Base-by-base conservation (phyloP, 2,797 vertebrate genomes). In the Enteromius viviparus region DNA sequence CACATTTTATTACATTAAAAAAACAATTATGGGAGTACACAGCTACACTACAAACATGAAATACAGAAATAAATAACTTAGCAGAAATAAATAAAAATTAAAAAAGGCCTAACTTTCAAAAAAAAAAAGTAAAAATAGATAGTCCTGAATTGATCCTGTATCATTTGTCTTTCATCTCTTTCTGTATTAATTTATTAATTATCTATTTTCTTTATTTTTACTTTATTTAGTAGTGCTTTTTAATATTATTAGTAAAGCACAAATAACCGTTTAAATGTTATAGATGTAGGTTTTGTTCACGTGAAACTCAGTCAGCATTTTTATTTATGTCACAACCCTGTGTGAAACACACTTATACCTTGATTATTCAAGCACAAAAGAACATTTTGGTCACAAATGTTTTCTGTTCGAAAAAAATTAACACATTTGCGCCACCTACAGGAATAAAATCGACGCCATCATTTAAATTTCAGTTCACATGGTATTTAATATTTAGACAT, bases 381-480 rank as follows among this genome's bases (percentile, higher is more conserved):
- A 32, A 49, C 17, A 29, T 19, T 70, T 14, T 29, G 42, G n/a
- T 70, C n/a, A 45, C 11, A 29, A 71, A 47, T 26, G 42, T 17
- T 40, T 4, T 58, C 21, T 12, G 10, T 26, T 23, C n/a, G 55
- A 6, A 12, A 26, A 55, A 58, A 58, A 55, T 14, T 8, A 32
- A 32, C 2, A 23, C 60, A n/a, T 10, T 49, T 23, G 55, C 69
- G 68, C 79, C 79, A 26, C 29, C 79, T 72, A 72, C 47, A 21
- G 66, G 37, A 69, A n/a, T 21, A 60, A 58, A 12, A 29, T 45
- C 23, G 23, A 45, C 34, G 5, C 34, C 34, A 6, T 34, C 34
- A 34, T 34, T 34, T 34, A 34, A 34, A 34, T 34, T 34, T 34
- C 34, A 34, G 4, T 34, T 34, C 5, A 34, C 15, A 29, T 15